phyloP scores from a whole-genome alignment of 2,113 vertebrate genomes.

The Sterrhoptilus dennistouni region DNA sequence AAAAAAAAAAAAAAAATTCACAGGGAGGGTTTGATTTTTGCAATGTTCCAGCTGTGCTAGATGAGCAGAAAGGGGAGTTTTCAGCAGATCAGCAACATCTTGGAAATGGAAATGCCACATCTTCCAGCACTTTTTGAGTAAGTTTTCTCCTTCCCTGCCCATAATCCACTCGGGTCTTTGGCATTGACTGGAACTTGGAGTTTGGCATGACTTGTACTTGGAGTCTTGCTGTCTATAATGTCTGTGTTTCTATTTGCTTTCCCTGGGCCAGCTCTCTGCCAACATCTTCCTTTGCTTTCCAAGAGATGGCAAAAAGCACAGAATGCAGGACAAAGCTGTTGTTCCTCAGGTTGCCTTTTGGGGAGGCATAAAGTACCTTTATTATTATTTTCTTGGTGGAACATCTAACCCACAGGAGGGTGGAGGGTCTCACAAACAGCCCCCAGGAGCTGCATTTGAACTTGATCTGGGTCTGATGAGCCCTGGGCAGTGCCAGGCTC shows the following conservation, averaged over 20 bases:
- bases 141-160: neutral
- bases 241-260: neutral
- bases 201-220: neutral
- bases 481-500: neutral
- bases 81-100: neutral
- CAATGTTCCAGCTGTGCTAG: conserved; percentile 22
- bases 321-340: neutral
- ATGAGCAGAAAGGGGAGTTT: conserved; percentile 1
- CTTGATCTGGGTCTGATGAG: neutral
- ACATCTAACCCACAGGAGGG: neutral
- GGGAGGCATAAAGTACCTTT: neutral
- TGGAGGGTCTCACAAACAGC: neutral
- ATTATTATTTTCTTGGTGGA: neutral
- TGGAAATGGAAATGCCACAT: conserved; percentile 7
- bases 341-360: neutral
- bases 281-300: neutral
- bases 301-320: neutral
- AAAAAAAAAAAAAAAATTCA: neutral
- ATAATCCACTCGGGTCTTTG: neutral
- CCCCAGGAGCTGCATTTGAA: neutral
- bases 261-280: neutral
- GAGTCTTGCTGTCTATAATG: neutral
- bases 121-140: neutral
- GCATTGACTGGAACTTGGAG: neutral
- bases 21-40: neutral